Percentiles rank a stretch among this genome's conserved stretches.
Conservation (phyloP, 2,888 invertebrate genomes). For the Netelia fuscicornis region DNA sequence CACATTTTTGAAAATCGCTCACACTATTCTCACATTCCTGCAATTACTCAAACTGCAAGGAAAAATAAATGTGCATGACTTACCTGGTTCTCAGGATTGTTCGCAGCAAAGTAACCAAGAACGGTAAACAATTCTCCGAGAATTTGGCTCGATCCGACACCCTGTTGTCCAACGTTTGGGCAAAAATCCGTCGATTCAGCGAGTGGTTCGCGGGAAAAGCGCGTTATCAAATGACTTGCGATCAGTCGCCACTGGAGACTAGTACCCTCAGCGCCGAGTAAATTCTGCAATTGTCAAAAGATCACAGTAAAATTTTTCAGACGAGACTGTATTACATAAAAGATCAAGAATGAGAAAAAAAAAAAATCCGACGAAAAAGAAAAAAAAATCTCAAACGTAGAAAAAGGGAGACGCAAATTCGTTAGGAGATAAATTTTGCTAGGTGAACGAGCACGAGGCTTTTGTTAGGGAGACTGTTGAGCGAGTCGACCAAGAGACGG, state of each 20-base stretch:
- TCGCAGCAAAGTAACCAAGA: slow-evolving; percentile 93
- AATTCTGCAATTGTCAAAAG: slow-evolving; percentile 86
- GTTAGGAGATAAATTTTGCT: slow-evolving; percentile 59
- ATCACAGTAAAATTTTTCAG: neutral
- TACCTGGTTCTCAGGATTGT: slow-evolving; percentile 92
- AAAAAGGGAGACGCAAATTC: slow-evolving; percentile 39
- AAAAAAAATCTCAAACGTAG: neutral
- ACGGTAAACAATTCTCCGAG: slow-evolving; percentile 92
- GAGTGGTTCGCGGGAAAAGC: slow-evolving; percentile 86
- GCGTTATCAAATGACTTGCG: slow-evolving; percentile 92
- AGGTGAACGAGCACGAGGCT: slow-evolving; percentile 58
- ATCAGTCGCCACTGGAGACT: slow-evolving; percentile 95
- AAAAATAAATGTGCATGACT: slow-evolving; percentile 63
- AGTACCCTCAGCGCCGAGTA: slow-evolving; percentile 93
- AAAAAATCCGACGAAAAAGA: neutral
- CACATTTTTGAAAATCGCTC: too few relatives aligned
- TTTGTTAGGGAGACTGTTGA: slow-evolving; percentile 60
- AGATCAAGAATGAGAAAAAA: neutral
- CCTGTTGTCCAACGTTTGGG: slow-evolving; percentile 73
- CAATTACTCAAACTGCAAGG: neutral
- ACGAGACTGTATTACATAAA: neutral
- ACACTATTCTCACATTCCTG: too few relatives aligned
- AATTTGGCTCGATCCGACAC: slow-evolving; percentile 87
- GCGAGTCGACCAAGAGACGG: slow-evolving; percentile 34
- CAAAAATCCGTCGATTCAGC: slow-evolving; percentile 68